Percentiles rank a stretch among this genome's conserved stretches.
These are phyloP conservation scores for Fissipunctia ypsillon DNA, from an alignment of 2,888 invertebrate genomes.

Conservation along the genomic window DNA sequence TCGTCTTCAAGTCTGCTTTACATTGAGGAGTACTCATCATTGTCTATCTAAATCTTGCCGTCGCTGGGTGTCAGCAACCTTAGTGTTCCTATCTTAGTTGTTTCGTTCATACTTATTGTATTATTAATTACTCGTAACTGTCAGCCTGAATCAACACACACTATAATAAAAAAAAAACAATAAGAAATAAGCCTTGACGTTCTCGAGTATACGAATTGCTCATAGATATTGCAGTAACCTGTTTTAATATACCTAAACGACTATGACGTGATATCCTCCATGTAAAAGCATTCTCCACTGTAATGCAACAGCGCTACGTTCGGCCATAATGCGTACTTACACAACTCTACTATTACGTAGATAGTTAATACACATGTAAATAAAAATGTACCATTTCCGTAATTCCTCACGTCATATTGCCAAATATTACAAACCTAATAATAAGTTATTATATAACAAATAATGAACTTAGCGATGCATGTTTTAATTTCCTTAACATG, in stretches of 20 bases:
- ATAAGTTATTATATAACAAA: constrained; percentile 32
- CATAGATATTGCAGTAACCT: background rate
- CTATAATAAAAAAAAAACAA: too few relatives aligned
- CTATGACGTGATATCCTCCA: background rate
- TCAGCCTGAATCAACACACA: background rate
- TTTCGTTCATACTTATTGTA: background rate
- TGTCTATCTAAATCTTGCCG: background rate
- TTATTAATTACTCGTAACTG: background rate
- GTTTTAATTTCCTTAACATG: constrained; percentile 54
- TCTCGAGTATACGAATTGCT: too few relatives aligned
- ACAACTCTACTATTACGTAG: background rate
- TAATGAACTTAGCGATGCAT: constrained; percentile 20
- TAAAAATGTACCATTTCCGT: background rate
- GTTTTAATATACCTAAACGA: background rate
- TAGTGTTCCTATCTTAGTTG: background rate
- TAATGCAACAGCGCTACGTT: background rate
- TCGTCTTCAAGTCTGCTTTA: background rate
- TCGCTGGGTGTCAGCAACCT: background rate
- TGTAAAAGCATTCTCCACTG: constrained; percentile 20
- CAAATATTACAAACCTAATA: constrained; percentile 13
- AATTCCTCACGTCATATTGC: background rate
- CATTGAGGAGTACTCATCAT: background rate
- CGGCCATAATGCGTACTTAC: background rate
- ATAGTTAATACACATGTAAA: constrained; percentile 12
- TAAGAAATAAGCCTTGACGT: too few relatives aligned